A percentile compares a stretch with the other conserved stretches of the same genome.
Conservation (phyloP, 2,888 invertebrate genomes). For the Drosophila subsilvestris region DNA sequence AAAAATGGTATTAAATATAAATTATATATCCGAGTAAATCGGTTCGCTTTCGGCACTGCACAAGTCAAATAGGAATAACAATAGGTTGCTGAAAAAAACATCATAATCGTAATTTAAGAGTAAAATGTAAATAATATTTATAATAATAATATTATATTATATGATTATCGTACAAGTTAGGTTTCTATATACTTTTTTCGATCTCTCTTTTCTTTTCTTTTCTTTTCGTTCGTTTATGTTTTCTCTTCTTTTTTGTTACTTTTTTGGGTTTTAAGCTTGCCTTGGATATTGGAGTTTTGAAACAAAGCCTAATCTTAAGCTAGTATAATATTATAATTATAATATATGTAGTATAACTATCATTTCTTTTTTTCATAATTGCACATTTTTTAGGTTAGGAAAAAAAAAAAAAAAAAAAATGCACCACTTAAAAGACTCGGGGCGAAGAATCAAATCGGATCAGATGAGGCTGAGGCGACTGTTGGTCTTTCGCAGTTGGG, state of each 20-base stretch:
- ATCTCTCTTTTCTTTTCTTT: neutral
- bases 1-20: neutral
- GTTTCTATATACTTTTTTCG: slow-evolving; percentile 24
- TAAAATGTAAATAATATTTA: neutral
- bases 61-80: slow-evolving; percentile 39
- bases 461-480: slow-evolving; percentile 93
- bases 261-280: slow-evolving; percentile 50
- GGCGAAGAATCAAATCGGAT: slow-evolving; percentile 55
- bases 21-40: neutral
- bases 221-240: no score
- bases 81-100: slow-evolving; percentile 17
- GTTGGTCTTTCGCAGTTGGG: slow-evolving; percentile 94
- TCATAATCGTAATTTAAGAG: slow-evolving; percentile 4
- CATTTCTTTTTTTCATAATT: slow-evolving; percentile 40
- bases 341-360: neutral
- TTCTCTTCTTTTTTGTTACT: slow-evolving; percentile 5
- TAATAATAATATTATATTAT: slow-evolving; percentile 10
- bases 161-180: slow-evolving; percentile 55
- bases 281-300: slow-evolving; percentile 14
- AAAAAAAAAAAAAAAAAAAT: slow-evolving; percentile 54
- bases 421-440: slow-evolving; percentile 52
- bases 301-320: slow-evolving; percentile 3
- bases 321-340: slow-evolving; percentile 8
- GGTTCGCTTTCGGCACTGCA: slow-evolving; percentile 17
- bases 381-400: slow-evolving; percentile 50